phyloP scores from a whole-genome alignment of 2,797 vertebrate genomes.

The Petrocephalus sullivani region DNA sequence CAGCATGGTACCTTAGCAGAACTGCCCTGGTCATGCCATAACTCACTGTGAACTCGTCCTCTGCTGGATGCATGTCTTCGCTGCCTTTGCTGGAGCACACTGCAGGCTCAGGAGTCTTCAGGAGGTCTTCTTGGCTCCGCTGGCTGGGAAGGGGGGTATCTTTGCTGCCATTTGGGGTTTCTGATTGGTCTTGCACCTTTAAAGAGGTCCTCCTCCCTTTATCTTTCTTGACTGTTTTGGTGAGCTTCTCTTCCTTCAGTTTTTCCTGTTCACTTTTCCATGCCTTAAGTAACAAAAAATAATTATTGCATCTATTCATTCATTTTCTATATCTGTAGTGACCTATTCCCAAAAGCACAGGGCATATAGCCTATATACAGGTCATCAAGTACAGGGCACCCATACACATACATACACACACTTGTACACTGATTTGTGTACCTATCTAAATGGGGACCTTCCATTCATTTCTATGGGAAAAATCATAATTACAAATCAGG shows the following conservation, averaged over 20 bases:
- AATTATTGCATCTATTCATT: not conserved
- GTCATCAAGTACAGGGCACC: not conserved
- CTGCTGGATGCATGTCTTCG: not conserved
- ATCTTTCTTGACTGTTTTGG: conserved; percentile 62
- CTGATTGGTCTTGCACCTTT: conserved; percentile 18
- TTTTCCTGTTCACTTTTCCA: conserved; percentile 74
- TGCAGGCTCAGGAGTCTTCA: conserved; percentile 27
- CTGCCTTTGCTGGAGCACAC: not conserved
- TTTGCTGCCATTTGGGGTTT: conserved; percentile 37
- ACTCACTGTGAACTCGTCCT: conserved; percentile 39
- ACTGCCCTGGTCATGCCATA: not conserved
- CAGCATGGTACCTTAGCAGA: not conserved
- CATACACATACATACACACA: not conserved
- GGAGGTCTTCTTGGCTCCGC: conserved; percentile 45
- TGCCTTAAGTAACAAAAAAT: conserved; percentile 57
- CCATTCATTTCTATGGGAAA: too few species aligned
- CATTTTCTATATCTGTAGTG: not conserved
- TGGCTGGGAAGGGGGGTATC: conserved; percentile 25
- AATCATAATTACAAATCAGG: too few species aligned
- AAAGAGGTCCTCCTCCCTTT: conserved; percentile 41
- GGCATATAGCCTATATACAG: not conserved
- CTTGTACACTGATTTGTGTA: too few species aligned
- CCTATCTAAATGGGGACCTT: too few species aligned
- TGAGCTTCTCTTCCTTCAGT: conserved; percentile 64
- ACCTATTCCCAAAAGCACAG: not conserved